Evolutionary conservation across 2,888 invertebrate genomes (phyloP).

Genomic region (Macrophya annulata): DNA sequence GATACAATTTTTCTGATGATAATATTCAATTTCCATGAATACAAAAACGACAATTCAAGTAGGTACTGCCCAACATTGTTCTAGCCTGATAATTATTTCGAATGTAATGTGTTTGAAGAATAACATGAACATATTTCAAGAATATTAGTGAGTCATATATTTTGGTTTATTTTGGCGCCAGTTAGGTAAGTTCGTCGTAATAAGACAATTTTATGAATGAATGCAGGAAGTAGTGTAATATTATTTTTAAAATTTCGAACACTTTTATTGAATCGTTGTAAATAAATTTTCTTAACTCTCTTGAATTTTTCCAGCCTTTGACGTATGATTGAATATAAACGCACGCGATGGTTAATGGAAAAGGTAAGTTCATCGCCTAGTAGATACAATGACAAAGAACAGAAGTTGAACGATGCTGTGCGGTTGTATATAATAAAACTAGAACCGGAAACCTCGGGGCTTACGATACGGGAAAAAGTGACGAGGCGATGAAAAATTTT

Average conservation of each 20-base stretch:
- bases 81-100: neutral
- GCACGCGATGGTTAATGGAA: neutral
- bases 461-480: neutral
- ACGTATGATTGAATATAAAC: neutral
- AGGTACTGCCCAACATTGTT: neutral
- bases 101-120: neutral
- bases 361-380: neutral
- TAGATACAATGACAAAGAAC: neutral
- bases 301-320: neutral
- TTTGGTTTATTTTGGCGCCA: slow-evolving; percentile 7
- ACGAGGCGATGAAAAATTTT: neutral
- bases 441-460: neutral
- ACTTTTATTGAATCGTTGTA: neutral
- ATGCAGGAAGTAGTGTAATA: slow-evolving; percentile 5
- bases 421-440: neutral
- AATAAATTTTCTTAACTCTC: neutral
- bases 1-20: neutral
- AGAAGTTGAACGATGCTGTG: neutral
- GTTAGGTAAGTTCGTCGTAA: neutral
- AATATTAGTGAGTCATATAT: slow-evolving; percentile 19
- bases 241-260: neutral
- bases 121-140: neutral
- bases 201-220: neutral
- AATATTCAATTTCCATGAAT: slow-evolving; percentile 12
- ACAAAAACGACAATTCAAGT: neutral